Evolutionary conservation across 2,797 vertebrate species (phyloP), one percentile per base, ranked within the genome.

Genomic region (Eulemur coronatus): DNA sequence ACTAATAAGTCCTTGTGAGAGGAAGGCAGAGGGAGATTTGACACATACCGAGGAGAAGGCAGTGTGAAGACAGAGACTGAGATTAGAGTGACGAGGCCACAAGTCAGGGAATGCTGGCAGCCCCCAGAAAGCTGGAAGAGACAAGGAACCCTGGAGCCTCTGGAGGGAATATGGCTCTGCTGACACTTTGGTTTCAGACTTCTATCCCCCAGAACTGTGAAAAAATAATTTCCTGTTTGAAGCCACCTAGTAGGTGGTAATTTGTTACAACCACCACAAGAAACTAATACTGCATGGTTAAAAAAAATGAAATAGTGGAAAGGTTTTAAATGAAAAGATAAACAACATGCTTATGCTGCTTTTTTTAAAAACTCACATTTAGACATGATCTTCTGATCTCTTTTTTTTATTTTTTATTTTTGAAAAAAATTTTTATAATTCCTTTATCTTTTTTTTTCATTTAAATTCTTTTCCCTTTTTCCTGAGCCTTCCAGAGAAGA

Each of bases 281-380:
- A 88, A 59, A 84, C 79, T 65, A 72, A 94, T 72, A 50, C n/a
- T 6, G 5, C 46, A 17, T 65, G 38, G 0, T 63, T 57, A 91
- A 2, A 18, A 52, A 61, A 76, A 89, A n/a, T 78, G 52, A 92
- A 67, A 24, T 38, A 78, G 43, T 22, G 0, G 48, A 65, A 89
- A 43, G 14, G n/a, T 89, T 94, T 92, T n/a, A 79, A 94, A 82
- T 82, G 52, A 92, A 93, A 93, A 80, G 18, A 55, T 35, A 86
- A 79, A 89, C 9, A 89, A 50, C 14, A 59, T 43, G 30, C 18
- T 76, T 57, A 33, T 52, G 26, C 24, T 46, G 30, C 22, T 50
- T 10, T 80, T 50, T 9, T 80, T 2, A 43, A 43, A 43, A 43
- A 43, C 7, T 43, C 57, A 33, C 41, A 7, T 69, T 78, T 80